phyloP scores from a whole-genome alignment of 1,140 invertebrate genomes.

The Drosophila novamexicana region DNA sequence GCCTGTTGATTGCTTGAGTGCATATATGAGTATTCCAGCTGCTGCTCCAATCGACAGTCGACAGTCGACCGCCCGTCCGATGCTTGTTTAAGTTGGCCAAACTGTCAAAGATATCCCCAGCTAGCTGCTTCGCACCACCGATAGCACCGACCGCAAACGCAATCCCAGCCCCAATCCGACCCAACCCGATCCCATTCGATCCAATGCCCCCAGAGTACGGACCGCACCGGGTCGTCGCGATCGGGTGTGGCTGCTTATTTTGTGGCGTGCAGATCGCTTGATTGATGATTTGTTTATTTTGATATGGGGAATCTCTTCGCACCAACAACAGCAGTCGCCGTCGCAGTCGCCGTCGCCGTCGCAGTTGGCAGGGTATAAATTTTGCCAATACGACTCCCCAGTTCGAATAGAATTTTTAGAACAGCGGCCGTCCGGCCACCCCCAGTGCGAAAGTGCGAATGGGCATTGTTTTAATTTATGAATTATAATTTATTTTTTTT shows the following conservation, averaged over 20 bases:
- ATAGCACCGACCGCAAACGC: neutral
- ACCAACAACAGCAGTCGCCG: constrained; percentile 30
- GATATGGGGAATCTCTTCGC: constrained; percentile 74
- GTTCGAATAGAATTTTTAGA: constrained; percentile 45
- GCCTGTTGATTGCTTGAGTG: constrained; percentile 79
- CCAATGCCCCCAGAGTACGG: too few species aligned
- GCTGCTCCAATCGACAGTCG: constrained; percentile 29
- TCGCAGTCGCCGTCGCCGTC: constrained; percentile 1
- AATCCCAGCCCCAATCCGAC: neutral
- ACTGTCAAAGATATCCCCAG: constrained; percentile 81
- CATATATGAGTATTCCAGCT: constrained; percentile 68
- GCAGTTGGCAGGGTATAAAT: constrained; percentile 35
- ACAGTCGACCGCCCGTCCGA: constrained; percentile 3
- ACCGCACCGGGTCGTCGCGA: neutral
- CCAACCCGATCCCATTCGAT: too few species aligned
- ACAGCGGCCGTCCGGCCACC: constrained; percentile 42
- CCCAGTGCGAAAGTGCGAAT: constrained; percentile 52
- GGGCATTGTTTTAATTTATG: constrained; percentile 70
- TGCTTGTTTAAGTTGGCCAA: constrained; percentile 69
- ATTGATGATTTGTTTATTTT: constrained; percentile 84
- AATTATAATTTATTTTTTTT: constrained; percentile 72
- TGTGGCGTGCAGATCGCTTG: constrained; percentile 69
- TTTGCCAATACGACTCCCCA: constrained; percentile 49
- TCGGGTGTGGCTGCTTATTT: constrained; percentile 25
- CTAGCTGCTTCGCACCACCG: constrained; percentile 37